Evolutionary conservation across 2,797 vertebrate species (phyloP).

Genomic region (Lycodopsis pacificus): DNA sequence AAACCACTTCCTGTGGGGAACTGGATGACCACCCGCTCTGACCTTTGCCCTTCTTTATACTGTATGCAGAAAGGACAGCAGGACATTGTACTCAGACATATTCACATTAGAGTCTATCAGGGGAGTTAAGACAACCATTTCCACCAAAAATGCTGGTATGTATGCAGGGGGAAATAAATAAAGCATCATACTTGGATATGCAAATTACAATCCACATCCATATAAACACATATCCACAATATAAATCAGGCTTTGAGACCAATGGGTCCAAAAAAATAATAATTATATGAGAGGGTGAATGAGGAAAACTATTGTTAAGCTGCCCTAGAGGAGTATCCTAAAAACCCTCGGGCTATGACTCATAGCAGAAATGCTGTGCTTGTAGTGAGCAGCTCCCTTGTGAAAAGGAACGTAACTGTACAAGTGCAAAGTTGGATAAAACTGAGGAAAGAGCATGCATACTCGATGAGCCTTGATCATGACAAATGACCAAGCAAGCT

Average conservation of each 20-base stretch:
- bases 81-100: not conserved
- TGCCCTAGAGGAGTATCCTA: not conserved
- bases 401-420: conserved; percentile 11
- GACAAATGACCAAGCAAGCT: conserved; percentile 24
- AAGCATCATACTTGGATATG: not conserved
- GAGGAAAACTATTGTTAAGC: not conserved
- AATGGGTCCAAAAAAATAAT: not conserved
- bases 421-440: conserved; percentile 11
- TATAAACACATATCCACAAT: not conserved
- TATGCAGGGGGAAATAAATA: not conserved
- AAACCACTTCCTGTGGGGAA: conserved; percentile 37
- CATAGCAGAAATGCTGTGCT: conserved; percentile 14
- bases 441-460: conserved; percentile 19
- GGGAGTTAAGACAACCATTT: not conserved
- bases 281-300: not conserved
- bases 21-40: conserved; percentile 4
- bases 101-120: not conserved
- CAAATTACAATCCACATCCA: not conserved
- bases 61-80: not conserved
- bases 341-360: not conserved
- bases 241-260: not conserved
- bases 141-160: not conserved
- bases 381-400: conserved; percentile 9
- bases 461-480: conserved; percentile 22
- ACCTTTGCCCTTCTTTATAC: conserved; percentile 6